Evolutionary conservation across 2,888 invertebrate genomes (phyloP).

Genomic region (Drosophila anomalata): DNA sequence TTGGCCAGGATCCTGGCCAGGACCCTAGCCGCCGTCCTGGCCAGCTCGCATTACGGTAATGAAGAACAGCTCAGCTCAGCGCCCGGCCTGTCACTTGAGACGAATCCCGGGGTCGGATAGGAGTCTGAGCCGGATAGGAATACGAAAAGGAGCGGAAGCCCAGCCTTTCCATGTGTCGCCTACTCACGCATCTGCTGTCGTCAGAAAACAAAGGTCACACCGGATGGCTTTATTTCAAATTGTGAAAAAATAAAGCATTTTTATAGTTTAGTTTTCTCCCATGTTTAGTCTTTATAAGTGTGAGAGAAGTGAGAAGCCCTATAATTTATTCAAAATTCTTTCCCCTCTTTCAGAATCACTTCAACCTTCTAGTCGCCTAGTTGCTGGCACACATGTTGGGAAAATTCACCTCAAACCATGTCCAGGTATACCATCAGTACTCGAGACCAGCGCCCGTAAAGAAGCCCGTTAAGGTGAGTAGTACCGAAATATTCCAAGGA

Average conservation of each 20-base stretch:
- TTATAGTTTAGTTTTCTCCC: background rate
- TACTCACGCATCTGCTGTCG: slow-evolving; percentile 25
- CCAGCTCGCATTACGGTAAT: slow-evolving; percentile 51
- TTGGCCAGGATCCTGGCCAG: slow-evolving; percentile 22
- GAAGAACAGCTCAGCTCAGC: slow-evolving; percentile 41
- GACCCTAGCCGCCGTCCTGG: slow-evolving; percentile 10
- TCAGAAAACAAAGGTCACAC: slow-evolving; percentile 17
- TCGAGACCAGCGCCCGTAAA: slow-evolving; percentile 77
- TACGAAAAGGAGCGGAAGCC: slow-evolving; percentile 4
- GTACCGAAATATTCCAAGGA: slow-evolving; percentile 5
- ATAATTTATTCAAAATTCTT: slow-evolving; percentile 21
- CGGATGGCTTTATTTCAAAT: background rate
- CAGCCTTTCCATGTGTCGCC: slow-evolving; percentile 50
- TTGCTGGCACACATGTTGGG: slow-evolving; percentile 75
- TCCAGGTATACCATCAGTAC: slow-evolving; percentile 82
- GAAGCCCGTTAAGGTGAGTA: slow-evolving; percentile 79
- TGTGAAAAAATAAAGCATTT: background rate
- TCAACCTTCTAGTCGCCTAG: background rate
- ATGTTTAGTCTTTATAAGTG: background rate
- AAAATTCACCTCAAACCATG: slow-evolving; percentile 82
- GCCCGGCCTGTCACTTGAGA: slow-evolving; percentile 42
- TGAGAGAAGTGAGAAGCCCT: background rate
- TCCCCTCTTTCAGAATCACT: slow-evolving; percentile 39
- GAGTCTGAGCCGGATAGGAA: slow-evolving; percentile 1
- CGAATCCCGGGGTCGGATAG: slow-evolving; percentile 12